These are phyloP conservation scores for Prunella fulvescens DNA, from an alignment of 2,113 vertebrate species.

Conservation along the genomic window DNA sequence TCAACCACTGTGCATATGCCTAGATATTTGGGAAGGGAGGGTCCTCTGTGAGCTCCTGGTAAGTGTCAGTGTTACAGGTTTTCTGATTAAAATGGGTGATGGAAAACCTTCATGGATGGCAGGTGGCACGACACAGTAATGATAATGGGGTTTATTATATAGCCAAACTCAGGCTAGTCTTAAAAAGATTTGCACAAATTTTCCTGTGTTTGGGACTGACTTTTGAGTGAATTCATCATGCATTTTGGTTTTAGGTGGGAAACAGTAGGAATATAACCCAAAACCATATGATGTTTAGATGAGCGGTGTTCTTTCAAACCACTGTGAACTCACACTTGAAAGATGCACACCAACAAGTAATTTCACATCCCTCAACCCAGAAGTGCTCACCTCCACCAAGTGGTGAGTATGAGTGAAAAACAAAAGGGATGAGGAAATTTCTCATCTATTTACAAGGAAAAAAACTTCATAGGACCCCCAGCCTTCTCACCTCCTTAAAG, in stretches of 20 bases:
- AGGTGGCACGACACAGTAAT: background rate
- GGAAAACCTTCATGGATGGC: background rate
- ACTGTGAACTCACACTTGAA: background rate
- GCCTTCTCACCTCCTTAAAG: background rate
- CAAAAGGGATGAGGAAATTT: background rate
- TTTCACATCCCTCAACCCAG: background rate
- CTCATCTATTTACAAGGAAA: background rate
- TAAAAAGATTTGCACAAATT: background rate
- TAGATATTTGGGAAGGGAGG: background rate
- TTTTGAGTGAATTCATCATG: background rate
- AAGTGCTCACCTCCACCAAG: background rate
- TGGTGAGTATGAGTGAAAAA: background rate
- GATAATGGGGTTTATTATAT: background rate
- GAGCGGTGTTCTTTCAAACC: background rate
- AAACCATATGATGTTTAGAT: background rate
- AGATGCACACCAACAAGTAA: background rate
- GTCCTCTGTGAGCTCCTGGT: background rate
- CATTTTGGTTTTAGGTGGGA: background rate
- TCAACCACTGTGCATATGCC: background rate
- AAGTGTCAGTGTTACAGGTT: background rate
- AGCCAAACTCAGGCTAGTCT: background rate
- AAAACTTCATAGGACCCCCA: background rate
- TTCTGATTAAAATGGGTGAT: background rate
- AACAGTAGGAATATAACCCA: background rate
- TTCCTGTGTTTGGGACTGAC: background rate